Percentiles rank a stretch among this genome's conserved stretches.
Conservation (phyloP, 2,113 vertebrate genomes). For the Salvator merianae region DNA sequence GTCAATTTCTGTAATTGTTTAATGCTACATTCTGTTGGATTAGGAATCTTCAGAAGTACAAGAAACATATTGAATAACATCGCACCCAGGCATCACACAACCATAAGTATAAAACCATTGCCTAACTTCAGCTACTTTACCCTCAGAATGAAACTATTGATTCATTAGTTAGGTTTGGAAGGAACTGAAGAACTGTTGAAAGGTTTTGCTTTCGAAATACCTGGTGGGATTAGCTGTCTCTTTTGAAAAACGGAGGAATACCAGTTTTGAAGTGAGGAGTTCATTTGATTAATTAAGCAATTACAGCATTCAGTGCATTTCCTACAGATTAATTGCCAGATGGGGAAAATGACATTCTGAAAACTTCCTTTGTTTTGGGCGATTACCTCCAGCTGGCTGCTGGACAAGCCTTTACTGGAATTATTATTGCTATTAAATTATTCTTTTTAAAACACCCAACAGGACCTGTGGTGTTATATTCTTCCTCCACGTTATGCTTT, state of each 20-base stretch:
- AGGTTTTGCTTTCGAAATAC: conserved; percentile 26
- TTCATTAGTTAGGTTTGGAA: conserved; percentile 4
- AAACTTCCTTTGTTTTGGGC: conserved; percentile 9
- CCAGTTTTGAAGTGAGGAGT: conserved; percentile 25
- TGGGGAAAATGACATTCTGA: conserved; percentile 19
- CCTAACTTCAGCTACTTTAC: background rate
- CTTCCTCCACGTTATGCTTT: background rate
- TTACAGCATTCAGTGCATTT: conserved; percentile 21
- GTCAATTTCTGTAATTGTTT: background rate
- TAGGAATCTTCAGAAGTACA: background rate
- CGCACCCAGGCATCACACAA: background rate
- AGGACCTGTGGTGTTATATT: background rate
- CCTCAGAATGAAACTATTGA: conserved; percentile 5
- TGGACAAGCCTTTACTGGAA: conserved; percentile 16
- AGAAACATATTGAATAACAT: background rate
- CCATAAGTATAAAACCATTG: background rate
- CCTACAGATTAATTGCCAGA: conserved; percentile 34
- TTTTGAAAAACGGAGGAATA: conserved; percentile 19
- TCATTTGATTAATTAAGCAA: conserved; percentile 49
- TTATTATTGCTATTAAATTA: background rate
- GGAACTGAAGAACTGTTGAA: conserved; percentile 6
- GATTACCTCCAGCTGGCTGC: conserved; percentile 27
- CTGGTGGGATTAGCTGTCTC: conserved; percentile 15
- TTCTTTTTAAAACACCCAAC: conserved; percentile 10
- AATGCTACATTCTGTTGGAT: conserved; percentile 9